Percentiles rank a stretch among this genome's conserved stretches.
Conservation (phyloP, 1,140 invertebrate genomes). For the Drosophila yakuba region DNA sequence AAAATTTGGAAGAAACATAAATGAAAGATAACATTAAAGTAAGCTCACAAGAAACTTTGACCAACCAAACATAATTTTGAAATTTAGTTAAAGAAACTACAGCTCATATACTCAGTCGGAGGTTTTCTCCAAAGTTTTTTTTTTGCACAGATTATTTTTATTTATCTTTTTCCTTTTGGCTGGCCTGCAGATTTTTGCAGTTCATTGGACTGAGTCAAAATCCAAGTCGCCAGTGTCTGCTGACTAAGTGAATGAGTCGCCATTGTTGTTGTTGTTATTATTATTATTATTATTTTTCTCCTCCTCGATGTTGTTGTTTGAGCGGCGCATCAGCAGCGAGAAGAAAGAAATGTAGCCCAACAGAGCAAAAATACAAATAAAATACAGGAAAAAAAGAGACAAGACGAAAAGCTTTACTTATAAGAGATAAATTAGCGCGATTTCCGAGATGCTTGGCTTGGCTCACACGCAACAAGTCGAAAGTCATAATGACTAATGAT, state of each 20-base stretch:
- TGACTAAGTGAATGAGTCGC: slow-evolving; percentile 79
- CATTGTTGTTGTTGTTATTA: slow-evolving; percentile 35
- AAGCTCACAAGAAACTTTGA: too few relatives aligned
- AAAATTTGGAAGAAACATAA: not conserved
- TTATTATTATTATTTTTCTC: slow-evolving; percentile 27
- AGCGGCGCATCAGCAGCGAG: slow-evolving; percentile 26
- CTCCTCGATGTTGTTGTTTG: slow-evolving; percentile 7
- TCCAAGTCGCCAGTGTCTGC: slow-evolving; percentile 34
- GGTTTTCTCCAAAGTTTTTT: not conserved
- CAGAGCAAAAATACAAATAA: slow-evolving; percentile 20
- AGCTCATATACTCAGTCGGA: slow-evolving; percentile 27
- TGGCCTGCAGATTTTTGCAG: slow-evolving; percentile 63
- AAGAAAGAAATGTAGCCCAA: slow-evolving; percentile 34
- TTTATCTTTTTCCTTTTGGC: slow-evolving; percentile 6
- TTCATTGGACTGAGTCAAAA: slow-evolving; percentile 71
- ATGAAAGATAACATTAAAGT: not conserved
- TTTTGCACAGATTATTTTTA: slow-evolving; percentile 15
- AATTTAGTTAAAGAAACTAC: not conserved
- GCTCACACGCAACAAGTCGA: slow-evolving; percentile 55
- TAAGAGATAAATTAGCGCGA: slow-evolving; percentile 75
- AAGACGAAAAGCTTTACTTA: slow-evolving; percentile 61
- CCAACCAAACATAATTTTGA: too few relatives aligned
- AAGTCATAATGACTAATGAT: slow-evolving; percentile 78
- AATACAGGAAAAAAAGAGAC: slow-evolving; percentile 23
- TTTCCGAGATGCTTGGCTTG: slow-evolving; percentile 56